These are phyloP conservation scores for Nephrotoma flavescens DNA, from an alignment of 2,888 invertebrate genomes.

Conservation along the genomic window DNA sequence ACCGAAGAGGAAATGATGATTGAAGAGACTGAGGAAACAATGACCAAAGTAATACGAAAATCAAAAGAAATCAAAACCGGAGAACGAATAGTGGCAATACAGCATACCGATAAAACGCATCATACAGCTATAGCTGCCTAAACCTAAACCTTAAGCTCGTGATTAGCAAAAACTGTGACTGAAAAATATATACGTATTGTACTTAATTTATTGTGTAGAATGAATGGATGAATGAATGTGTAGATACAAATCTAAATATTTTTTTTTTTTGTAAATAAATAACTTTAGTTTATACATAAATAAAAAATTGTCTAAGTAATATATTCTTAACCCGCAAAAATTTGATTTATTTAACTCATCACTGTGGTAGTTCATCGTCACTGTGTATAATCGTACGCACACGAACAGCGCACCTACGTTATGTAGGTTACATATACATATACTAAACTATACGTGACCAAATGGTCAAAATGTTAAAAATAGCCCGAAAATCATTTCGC, in stretches of 20 bases:
- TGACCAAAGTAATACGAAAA: neutral
- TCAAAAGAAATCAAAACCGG: neutral
- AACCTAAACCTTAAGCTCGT: neutral
- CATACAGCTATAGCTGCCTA: neutral
- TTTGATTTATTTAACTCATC: neutral
- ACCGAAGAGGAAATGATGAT: constrained; percentile 37
- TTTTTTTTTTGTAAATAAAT: neutral
- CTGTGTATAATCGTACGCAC: neutral
- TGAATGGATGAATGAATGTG: neutral
- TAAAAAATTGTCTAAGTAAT: neutral
- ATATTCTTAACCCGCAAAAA: neutral
- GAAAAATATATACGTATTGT: neutral
- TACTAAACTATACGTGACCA: neutral
- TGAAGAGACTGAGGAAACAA: constrained; percentile 31
- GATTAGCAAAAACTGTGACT: neutral
- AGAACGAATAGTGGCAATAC: neutral
- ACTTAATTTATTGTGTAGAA: neutral
- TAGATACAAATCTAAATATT: neutral
- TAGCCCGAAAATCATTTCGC: neutral
- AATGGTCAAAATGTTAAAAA: neutral
- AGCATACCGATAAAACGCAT: neutral
- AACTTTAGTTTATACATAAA: neutral
- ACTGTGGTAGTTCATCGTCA: neutral
- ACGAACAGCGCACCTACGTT: neutral
- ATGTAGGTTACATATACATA: too few relatives aligned